A percentile compares a stretch with the other conserved stretches of the same genome.
Evolutionary conservation across 1,140 invertebrate genomes (phyloP).

Genomic region (Hestina assimilis): DNA sequence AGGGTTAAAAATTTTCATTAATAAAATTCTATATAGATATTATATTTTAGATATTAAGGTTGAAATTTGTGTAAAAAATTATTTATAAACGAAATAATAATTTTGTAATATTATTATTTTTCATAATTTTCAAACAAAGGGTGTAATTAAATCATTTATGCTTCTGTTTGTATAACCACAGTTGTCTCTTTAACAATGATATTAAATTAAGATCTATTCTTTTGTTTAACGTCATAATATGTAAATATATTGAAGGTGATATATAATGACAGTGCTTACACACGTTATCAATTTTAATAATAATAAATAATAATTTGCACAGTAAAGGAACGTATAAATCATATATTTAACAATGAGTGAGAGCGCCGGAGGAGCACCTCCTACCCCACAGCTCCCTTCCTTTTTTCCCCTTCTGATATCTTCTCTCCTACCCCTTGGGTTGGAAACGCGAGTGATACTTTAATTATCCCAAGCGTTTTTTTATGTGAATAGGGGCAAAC

Average conservation of each 20-base stretch:
- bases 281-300: too few species aligned
- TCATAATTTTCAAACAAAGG: constrained; percentile 31
- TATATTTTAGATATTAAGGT: neutral
- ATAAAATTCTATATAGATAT: neutral
- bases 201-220: constrained; percentile 27
- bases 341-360: too few species aligned
- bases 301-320: too few species aligned
- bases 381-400: too few species aligned
- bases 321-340: too few species aligned
- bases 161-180: constrained; percentile 11
- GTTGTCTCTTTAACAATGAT: constrained; percentile 24
- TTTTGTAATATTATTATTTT: constrained; percentile 15
- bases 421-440: too few species aligned
- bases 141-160: constrained; percentile 28
- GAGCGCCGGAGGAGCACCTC: too few species aligned
- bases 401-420: too few species aligned
- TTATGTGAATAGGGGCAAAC: too few species aligned
- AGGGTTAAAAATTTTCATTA: neutral
- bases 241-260: constrained; percentile 19
- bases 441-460: too few species aligned
- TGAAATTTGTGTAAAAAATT: constrained; percentile 3
- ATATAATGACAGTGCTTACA: neutral
- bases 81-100: neutral
- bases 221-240: constrained; percentile 20
- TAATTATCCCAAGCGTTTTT: too few species aligned